Base-by-base conservation (phyloP, 2,113 vertebrate genomes). In the Nasalis larvatus region DNA sequence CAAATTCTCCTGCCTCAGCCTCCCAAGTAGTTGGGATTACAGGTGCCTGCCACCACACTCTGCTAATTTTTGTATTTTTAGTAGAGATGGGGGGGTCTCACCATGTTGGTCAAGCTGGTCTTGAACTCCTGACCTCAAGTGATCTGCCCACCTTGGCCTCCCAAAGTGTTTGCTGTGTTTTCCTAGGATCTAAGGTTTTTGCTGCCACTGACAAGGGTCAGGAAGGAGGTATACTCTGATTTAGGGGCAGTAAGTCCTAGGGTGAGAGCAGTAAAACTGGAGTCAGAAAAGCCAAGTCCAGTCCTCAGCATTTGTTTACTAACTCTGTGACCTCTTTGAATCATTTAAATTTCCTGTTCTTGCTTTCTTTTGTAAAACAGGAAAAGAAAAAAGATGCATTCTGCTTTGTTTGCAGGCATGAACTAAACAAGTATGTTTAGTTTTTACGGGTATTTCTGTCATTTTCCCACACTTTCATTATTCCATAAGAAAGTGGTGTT, bases 281-380 rank as follows among this genome's bases (percentile, higher is more conserved):
- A 32, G 12, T 78, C 68, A 66, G 82, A 78, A 77, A 49, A 45
- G 6, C 0, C 0, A 91, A 87, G 58, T 68, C 17, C 4, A 27
- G 5, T 35, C 18, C 27, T 76, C 1, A 32, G 23, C n/a, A 40
- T 23, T 84, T 91, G 37, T 17, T 92, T 69, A 32, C 73, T 68
- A 23, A 80, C 45, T 86, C 73, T 42, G 0, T 16, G 49, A 49
- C 66, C 73, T 56, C 45, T 52, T 94, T 56, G 77, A 23, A 56
- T 83, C 49, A 74, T 82, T 96, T 86, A 12, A 37, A 60, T 56
- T 89, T 54, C n/a, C 56, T 85, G 6, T 82, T 82, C 49, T 68
- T 95, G 52, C 78, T 77, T 95, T 91, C 37, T 93, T 52, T 68
- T 86, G 89, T 60, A 96, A 96, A 97, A 74, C 25, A 95, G 68